A percentile compares a stretch with the other conserved stretches of the same genome.
Evolutionary conservation across 2,888 invertebrate species (phyloP).

Genomic region (Suillia variegata): DNA sequence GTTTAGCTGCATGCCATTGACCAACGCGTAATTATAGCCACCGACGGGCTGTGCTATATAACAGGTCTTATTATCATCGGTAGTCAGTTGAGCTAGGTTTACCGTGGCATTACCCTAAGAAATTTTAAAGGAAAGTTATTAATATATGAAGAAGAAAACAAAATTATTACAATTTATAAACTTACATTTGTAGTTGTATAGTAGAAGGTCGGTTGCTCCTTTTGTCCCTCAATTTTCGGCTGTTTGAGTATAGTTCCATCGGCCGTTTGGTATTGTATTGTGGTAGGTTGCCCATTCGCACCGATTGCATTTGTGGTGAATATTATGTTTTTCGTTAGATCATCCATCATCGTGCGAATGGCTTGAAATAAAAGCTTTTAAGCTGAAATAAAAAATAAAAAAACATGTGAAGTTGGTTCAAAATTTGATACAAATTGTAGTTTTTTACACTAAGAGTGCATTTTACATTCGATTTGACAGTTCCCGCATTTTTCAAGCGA

Average conservation of each 20-base stretch:
- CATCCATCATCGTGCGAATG: conserved; percentile 55
- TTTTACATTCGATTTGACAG: too few relatives aligned
- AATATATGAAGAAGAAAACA: conserved; percentile 44
- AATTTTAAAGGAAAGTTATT: too few relatives aligned
- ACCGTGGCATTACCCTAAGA: conserved; percentile 65
- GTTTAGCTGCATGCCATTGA: conserved; percentile 82
- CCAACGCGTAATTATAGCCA: conserved; percentile 77
- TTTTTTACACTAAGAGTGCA: too few relatives aligned
- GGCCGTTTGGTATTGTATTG: conserved; percentile 72
- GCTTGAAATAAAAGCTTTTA: too few relatives aligned
- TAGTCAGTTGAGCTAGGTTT: conserved; percentile 70
- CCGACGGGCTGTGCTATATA: conserved; percentile 78
- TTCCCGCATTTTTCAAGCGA: too few relatives aligned
- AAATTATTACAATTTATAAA: not conserved
- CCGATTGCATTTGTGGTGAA: conserved; percentile 67
- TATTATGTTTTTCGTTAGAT: conserved; percentile 63
- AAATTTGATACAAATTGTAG: too few relatives aligned
- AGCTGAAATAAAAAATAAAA: not conserved
- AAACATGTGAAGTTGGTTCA: too few relatives aligned
- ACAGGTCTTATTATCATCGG: conserved; percentile 72
- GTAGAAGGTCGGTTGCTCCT: conserved; percentile 73
- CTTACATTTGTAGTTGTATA: conserved; percentile 63
- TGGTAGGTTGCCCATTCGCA: conserved; percentile 67
- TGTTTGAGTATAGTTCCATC: conserved; percentile 70
- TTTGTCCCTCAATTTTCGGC: conserved; percentile 67